phyloP scores from a whole-genome alignment of 2,888 invertebrate species.

The Watsonalla cultraria region DNA sequence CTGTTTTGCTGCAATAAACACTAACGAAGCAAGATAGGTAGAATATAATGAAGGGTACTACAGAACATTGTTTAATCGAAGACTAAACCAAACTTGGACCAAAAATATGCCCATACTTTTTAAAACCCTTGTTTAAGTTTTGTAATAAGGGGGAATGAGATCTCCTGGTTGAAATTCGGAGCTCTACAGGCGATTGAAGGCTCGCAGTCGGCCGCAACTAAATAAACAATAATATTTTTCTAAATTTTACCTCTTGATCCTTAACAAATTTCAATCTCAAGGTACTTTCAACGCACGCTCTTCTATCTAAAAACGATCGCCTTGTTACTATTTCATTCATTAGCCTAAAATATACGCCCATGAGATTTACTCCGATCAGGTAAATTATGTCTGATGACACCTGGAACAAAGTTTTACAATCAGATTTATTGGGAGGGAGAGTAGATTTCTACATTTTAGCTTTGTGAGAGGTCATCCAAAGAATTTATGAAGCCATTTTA shows the following conservation, averaged over 20 bases:
- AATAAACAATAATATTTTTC: neutral
- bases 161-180: no score
- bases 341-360: conserved; percentile 93
- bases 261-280: conserved; percentile 89
- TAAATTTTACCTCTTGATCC: conserved; percentile 83
- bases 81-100: no score
- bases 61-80: no score
- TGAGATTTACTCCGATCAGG: conserved; percentile 85
- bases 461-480: no score
- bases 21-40: no score
- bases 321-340: conserved; percentile 93
- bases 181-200: neutral
- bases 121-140: no score
- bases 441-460: no score
- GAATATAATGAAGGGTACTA: no score
- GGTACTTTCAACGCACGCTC: conserved; percentile 92
- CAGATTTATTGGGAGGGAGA: neutral
- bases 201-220: neutral
- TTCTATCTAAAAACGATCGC: conserved; percentile 90
- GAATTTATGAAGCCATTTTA: no score
- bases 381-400: conserved; percentile 85
- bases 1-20: no score
- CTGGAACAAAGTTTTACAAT: conserved; percentile 58
- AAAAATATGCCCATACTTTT: no score
- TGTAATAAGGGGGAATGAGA: no score